Evolutionary conservation across 2,113 vertebrate species (phyloP), one percentile per base, ranked within the genome.

Genomic region (Pampusana beccarii): DNA sequence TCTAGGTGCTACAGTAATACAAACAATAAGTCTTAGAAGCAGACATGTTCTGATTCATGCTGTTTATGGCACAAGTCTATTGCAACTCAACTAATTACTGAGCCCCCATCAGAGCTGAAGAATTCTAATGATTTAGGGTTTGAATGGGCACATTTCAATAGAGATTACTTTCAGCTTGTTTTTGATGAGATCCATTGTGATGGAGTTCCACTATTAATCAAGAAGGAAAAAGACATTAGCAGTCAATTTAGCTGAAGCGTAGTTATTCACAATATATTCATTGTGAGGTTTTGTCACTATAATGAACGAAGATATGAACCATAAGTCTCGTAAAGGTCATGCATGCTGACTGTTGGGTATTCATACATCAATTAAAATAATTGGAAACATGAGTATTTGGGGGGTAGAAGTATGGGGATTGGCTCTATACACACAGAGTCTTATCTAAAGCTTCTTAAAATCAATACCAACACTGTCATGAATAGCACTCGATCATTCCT

Each of bases 131-230:
- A 88, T 89, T 93, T 50, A 40, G 66, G 42, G 53, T 54, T 92
- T 86, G 77, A 95, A 91, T 62, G 54, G 70, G 29, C 36, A 54
- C 51, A 25, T 90, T 95, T 95, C 86, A 91, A 78, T 5, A 61
- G 31, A 91, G 85, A 92, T 97, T 96, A 62, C 65, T 91, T 96
- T 80, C 81, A 94, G 57, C 80, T 95, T 94, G 58, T 88, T 97
- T 96, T 96, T 92, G 36, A 46, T 88, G 84, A 96, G 90, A 90
- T 80, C 90, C 91, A 69, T 96, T 97, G 97, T 96, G 77, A 78
- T 75, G 64, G 69, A 94, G 66, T 77, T 74, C 62, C 69, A 78
- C 89, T 94, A 85, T 86, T 97, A 97, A 97, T 97, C 94, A 96
- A 92, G 80, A 93, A 94, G 80, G 44, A 75, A 88, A 89, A 83